These are phyloP conservation scores for Nothoprocta pentlandii DNA, from an alignment of 2,113 vertebrate species.

Conservation along the genomic window DNA sequence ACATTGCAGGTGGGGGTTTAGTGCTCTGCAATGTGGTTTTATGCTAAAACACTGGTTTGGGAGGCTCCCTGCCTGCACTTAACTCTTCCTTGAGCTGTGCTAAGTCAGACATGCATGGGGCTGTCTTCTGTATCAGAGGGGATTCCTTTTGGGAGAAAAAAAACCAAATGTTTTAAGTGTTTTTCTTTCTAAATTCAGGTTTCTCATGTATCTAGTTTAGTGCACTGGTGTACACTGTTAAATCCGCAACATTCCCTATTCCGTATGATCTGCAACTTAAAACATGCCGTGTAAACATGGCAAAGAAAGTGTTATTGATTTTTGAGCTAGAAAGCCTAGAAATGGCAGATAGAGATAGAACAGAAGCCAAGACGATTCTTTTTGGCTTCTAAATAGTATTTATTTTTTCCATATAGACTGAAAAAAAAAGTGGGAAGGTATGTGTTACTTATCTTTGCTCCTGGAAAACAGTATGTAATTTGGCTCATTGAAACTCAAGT, in stretches of 20 bases:
- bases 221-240: background rate
- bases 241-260: background rate
- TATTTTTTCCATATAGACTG: background rate
- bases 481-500: constrained; percentile 54
- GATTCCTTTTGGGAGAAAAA: background rate
- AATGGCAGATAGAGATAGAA: background rate
- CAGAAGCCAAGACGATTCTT: background rate
- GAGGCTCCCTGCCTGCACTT: background rate
- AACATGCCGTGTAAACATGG: background rate
- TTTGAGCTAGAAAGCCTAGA: background rate
- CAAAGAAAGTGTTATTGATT: background rate
- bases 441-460: constrained; percentile 16
- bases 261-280: background rate
- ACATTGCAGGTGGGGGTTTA: background rate
- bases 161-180: background rate
- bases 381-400: background rate
- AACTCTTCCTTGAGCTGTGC: background rate
- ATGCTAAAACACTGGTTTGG: background rate
- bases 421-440: constrained; percentile 15
- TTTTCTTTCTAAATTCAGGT: background rate
- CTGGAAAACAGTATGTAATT: constrained; percentile 39
- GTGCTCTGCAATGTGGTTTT: background rate
- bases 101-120: background rate
- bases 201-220: background rate
- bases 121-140: background rate